Base-by-base conservation (phyloP, 2,888 invertebrate genomes). In the Teleogryllus oceanicus region DNA sequence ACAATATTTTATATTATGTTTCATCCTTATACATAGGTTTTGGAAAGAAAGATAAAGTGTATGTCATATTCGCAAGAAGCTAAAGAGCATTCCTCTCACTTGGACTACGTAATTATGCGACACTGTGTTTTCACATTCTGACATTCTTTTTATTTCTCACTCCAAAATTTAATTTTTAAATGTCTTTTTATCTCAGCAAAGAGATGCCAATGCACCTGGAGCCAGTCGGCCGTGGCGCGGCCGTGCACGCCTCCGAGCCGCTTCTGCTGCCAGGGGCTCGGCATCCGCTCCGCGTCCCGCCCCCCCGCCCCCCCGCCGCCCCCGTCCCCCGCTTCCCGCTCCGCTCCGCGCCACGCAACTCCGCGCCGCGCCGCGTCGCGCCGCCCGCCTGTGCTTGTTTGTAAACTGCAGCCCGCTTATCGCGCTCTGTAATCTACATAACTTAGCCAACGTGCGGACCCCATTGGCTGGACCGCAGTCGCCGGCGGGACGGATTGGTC, bases 341-440 rank as follows among this genome's bases (percentile, higher is more conserved):
- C 62, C 62, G 37, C 37, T 8, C 37, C 37, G 37, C 37, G 37
- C 37, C 37, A 37, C 37, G 8, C 16, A 18, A 13, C 16, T 62
- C 62, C 62, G 16, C 62, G 62, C 62, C 10, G 16, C 16, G 62
- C 62, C 62, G 62, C 62, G 13, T 13, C 62, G n/a, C 16, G 13
- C 62, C 16, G 62, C 62, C 16, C 62, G 62, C 16, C 16, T 13
- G 62, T 16, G 16, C 62, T 62, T 62, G 62, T 62, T 62, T 62
- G 16, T 62, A 62, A 62, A 62, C 62, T 62, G 62, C 62, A 62
- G 62, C 62, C n/a, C 62, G 62, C 62, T 62, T 62, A 62, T 62
- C 62, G 62, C 62, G 16, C 16, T 62, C 62, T 62, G 62, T 62
- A 62, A 62, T 62, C 62, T 62, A 62, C 62, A 62, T 62, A 16